phyloP scores from a whole-genome alignment of 2,888 invertebrate species.

The Meiosimyza decipiens region DNA sequence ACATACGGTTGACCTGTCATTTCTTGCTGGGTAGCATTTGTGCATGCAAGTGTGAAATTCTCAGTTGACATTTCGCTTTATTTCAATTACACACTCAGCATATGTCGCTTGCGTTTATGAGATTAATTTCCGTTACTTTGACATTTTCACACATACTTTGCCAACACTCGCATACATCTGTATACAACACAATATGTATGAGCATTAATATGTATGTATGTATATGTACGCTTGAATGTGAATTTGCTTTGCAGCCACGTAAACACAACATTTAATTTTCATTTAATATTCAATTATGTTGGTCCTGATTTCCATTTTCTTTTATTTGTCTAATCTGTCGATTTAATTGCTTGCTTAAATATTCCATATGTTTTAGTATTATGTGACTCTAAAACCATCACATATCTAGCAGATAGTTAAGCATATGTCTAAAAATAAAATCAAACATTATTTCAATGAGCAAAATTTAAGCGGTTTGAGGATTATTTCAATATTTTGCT shows the following conservation, averaged over 20 bases:
- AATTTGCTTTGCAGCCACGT: not conserved
- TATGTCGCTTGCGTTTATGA: not conserved
- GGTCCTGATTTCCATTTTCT: not conserved
- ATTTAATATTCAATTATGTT: constrained; percentile 11
- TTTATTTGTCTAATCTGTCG: constrained; percentile 1
- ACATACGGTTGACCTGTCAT: no score
- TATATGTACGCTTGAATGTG: no score
- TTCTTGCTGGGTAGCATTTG: not conserved
- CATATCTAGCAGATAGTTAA: no score
- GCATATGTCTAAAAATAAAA: no score
- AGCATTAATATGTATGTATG: not conserved
- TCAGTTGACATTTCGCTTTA: not conserved
- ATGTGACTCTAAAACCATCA: no score
- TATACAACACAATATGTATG: not conserved
- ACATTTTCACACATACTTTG: not conserved
- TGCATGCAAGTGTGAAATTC: not conserved
- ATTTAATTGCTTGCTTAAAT: not conserved
- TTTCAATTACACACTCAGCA: constrained; percentile 4
- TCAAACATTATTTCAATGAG: no score
- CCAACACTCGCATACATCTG: no score
- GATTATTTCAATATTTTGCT: no score
- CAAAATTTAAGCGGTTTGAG: no score
- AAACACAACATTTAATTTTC: constrained; percentile 3
- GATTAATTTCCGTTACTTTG: constrained; percentile 7
- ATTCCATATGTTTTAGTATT: no score